Evolutionary conservation across 1,140 invertebrate species (phyloP).

Genomic region (Charaxes varanes): DNA sequence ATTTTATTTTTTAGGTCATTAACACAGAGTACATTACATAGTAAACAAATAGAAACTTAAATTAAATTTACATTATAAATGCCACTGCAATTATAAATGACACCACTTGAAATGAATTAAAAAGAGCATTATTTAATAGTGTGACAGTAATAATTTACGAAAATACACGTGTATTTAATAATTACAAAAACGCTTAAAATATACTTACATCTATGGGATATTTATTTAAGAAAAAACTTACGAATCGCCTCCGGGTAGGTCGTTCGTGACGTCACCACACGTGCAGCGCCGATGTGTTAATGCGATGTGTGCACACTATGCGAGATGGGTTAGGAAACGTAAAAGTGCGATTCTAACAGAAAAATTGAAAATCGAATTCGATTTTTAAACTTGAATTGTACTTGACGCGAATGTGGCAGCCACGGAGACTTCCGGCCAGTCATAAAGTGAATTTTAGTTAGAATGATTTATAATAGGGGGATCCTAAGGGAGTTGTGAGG

Average conservation of each 20-base stretch:
- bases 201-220: no score
- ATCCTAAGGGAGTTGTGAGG: slow-evolving; percentile 9
- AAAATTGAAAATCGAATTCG: slow-evolving; percentile 13
- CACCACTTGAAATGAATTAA: no score
- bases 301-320: slow-evolving; percentile 17
- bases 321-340: slow-evolving; percentile 15
- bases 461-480: background rate
- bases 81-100: no score
- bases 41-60: no score
- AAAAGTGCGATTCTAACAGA: slow-evolving; percentile 7
- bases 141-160: no score
- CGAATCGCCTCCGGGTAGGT: slow-evolving; percentile 34
- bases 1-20: no score
- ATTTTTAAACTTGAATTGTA: slow-evolving; percentile 11
- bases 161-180: no score
- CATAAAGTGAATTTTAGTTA: background rate
- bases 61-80: no score
- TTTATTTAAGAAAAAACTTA: slow-evolving; percentile 38
- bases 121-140: no score
- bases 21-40: no score
- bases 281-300: slow-evolving; percentile 28
- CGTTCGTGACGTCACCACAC: slow-evolving; percentile 40
- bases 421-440: no score
- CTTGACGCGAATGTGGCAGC: background rate
- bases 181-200: no score